phyloP scores from a whole-genome alignment of 2,888 invertebrate species.

The Drosophila nigritarsus region DNA sequence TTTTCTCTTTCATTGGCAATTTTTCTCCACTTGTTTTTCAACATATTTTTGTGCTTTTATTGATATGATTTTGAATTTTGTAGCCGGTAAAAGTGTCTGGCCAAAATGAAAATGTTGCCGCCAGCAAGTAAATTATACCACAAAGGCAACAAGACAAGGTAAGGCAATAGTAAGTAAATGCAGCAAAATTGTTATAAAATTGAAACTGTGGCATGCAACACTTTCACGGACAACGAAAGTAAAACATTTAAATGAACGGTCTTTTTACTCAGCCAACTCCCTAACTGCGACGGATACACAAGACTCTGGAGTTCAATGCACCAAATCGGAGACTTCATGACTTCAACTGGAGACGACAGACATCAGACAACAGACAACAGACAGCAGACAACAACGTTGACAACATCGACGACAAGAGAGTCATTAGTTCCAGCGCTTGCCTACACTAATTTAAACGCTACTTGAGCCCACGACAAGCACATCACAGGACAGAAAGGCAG shows the following conservation, averaged over 20 bases:
- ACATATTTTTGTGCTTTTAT: constrained; percentile 45
- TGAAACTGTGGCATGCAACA: constrained; percentile 70
- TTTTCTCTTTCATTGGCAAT: constrained; percentile 56
- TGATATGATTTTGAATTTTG: constrained; percentile 60
- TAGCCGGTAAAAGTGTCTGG: constrained; percentile 65
- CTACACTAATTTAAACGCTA: constrained; percentile 73
- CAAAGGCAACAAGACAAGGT: constrained; percentile 31
- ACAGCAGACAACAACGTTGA: constrained; percentile 35
- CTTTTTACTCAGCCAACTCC: constrained; percentile 46
- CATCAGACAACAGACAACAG: constrained; percentile 14
- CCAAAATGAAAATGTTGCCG: constrained; percentile 42
- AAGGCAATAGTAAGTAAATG: constrained; percentile 42
- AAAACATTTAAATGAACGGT: constrained; percentile 54
- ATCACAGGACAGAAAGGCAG: constrained; percentile 16
- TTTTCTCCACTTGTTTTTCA: constrained; percentile 44
- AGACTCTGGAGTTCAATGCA: constrained; percentile 62
- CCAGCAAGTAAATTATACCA: constrained; percentile 53
- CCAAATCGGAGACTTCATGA: constrained; percentile 38
- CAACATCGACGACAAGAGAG: constrained; percentile 56
- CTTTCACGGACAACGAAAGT: constrained; percentile 76
- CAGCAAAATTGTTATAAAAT: constrained; percentile 62
- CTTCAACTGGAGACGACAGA: constrained; percentile 21
- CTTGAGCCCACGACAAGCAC: constrained; percentile 56
- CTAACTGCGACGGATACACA: constrained; percentile 24
- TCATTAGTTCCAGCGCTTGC: constrained; percentile 80